Percentiles rank a stretch among this genome's conserved stretches.
Evolutionary conservation across 1,140 invertebrate genomes (phyloP).

Genomic region (Venustaconcha ellipsiformis): DNA sequence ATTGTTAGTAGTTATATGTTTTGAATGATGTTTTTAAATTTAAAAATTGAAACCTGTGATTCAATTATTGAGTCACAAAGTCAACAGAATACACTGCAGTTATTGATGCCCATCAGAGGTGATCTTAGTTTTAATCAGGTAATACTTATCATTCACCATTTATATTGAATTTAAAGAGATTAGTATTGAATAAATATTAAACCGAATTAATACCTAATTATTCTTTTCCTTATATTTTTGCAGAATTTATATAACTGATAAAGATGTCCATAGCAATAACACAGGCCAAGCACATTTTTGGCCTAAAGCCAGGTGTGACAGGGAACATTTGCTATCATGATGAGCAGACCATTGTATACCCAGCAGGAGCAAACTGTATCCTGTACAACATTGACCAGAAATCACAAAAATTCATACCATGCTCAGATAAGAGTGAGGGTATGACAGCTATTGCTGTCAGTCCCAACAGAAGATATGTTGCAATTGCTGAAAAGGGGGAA

Average conservation of each 20-base stretch:
- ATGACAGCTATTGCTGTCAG: slow-evolving; percentile 69
- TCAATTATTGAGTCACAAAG: no score
- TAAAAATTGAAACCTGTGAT: no score
- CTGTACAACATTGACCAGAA: slow-evolving; percentile 71
- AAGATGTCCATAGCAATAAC: slow-evolving; percentile 67
- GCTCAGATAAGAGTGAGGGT: slow-evolving; percentile 64
- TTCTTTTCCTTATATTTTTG: slow-evolving; percentile 15
- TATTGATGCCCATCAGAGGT: no score
- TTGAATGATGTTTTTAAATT: no score
- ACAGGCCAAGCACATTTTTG: slow-evolving; percentile 66
- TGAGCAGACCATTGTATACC: slow-evolving; percentile 68
- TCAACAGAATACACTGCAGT: no score
- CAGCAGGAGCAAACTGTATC: slow-evolving; percentile 70
- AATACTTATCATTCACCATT: no score
- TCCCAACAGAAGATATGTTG: slow-evolving; percentile 68
- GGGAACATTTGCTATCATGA: slow-evolving; percentile 68
- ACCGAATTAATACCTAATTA: not conserved
- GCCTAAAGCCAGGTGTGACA: slow-evolving; percentile 63
- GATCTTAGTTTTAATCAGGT: no score
- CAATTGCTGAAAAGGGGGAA: slow-evolving; percentile 69
- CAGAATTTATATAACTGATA: slow-evolving; percentile 16
- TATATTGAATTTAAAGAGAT: no score
- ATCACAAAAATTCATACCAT: slow-evolving; percentile 69
- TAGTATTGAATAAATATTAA: no score
- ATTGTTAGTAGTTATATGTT: no score